Percentiles rank a stretch among this genome's conserved stretches.
phyloP scores from a whole-genome alignment of 2,888 invertebrate species.

The Deilephila porcellus region DNA sequence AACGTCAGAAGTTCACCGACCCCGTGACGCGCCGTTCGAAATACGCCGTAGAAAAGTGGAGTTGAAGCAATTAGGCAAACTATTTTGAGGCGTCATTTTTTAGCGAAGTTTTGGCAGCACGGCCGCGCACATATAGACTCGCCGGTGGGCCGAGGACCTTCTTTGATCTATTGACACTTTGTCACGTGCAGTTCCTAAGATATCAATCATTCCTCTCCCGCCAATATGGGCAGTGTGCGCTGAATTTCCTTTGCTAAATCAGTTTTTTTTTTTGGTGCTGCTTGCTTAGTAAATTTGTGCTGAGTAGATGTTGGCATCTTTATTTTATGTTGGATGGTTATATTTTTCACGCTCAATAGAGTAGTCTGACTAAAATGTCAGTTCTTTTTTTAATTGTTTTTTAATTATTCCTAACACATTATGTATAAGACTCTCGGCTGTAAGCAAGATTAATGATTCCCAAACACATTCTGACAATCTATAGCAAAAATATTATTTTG shows the following conservation, averaged over 20 bases:
- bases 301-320: no score
- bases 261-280: not conserved
- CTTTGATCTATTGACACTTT: conserved; percentile 32
- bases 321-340: no score
- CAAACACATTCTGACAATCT: no score
- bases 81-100: conserved; percentile 65
- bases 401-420: no score
- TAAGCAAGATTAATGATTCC: no score
- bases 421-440: no score
- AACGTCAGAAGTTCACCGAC: conserved; percentile 37
- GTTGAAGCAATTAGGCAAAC: conserved; percentile 53
- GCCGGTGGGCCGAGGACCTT: conserved; percentile 22
- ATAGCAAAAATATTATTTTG: not conserved
- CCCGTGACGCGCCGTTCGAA: conserved; percentile 38
- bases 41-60: conserved; percentile 35
- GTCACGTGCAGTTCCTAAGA: conserved; percentile 22
- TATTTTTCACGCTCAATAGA: no score
- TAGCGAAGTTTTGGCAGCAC: conserved; percentile 60
- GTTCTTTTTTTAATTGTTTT: no score
- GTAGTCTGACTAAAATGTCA: no score
- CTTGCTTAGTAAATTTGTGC: not conserved
- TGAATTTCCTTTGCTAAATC: not conserved
- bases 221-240: not conserved
- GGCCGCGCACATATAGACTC: conserved; percentile 17
- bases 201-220: not conserved